These are phyloP conservation scores for human DNA, from an alignment of 2,113 vertebrate species.

Conservation along the genomic window GRCh38 chr22:17305001-17305500, in stretches of 20 bases:
- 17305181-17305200: background rate
- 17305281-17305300: background rate
- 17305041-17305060: too few relatives aligned
- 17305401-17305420: constrained; percentile 36
- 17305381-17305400: constrained; percentile 55
- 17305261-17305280: background rate
- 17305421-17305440: constrained; percentile 60
- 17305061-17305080: too few relatives aligned
- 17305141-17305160: background rate
- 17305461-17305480: constrained; percentile 70
- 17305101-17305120: too few relatives aligned
- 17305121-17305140: background rate
- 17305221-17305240: too few relatives aligned
- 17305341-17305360: background rate
- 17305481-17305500: constrained; percentile 48
- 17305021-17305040: too few relatives aligned
- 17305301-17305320: background rate
- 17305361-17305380: background rate
- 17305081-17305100: too few relatives aligned
- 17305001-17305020: too few relatives aligned
- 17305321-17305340: background rate
- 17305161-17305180: background rate
- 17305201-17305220: background rate
- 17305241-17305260: background rate
- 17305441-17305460: constrained; percentile 72